Conservation (phyloP, 1,140 invertebrate species). For the Hydropsyche tenuis region DNA sequence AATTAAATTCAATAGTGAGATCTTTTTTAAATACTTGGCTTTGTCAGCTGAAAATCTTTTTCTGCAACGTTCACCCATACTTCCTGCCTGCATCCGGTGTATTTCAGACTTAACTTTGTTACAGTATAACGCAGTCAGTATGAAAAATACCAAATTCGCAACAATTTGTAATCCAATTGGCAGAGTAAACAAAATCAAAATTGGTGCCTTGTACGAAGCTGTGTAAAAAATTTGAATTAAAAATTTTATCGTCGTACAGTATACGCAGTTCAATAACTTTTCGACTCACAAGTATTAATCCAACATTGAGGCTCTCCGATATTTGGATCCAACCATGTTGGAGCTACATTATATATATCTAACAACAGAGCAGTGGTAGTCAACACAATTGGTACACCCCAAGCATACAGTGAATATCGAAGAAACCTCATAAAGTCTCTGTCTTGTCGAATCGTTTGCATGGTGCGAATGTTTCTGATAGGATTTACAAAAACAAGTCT, state of each 20-base stretch:
- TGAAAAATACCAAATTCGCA: conserved; percentile 71
- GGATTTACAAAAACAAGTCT: too few species aligned
- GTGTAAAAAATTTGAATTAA: not conserved
- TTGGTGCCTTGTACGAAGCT: conserved; percentile 31
- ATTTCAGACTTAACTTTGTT: conserved; percentile 74
- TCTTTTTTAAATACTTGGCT: conserved; percentile 63
- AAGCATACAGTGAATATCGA: conserved; percentile 68
- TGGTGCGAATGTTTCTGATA: conserved; percentile 56
- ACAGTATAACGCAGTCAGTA: conserved; percentile 71
- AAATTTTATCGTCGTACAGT: not conserved
- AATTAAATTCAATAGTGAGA: not conserved
- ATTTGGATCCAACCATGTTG: conserved; percentile 59
- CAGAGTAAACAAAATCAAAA: conserved; percentile 66
- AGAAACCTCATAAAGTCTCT: conserved; percentile 62
- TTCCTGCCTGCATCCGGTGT: conserved; percentile 65
- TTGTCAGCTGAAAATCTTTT: conserved; percentile 68
- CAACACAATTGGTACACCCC: conserved; percentile 64
- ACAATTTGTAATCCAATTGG: conserved; percentile 68
- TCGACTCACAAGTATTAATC: conserved; percentile 62
- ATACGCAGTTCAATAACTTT: not conserved
- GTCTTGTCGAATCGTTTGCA: conserved; percentile 57
- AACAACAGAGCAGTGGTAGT: conserved; percentile 60
- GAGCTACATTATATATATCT: conserved; percentile 58
- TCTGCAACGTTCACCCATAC: conserved; percentile 60
- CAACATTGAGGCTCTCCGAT: conserved; percentile 64